Percentiles rank a stretch among this genome's conserved stretches.
phyloP scores from a whole-genome alignment of 2,888 invertebrate species.

The Amphipyra berbera region DNA sequence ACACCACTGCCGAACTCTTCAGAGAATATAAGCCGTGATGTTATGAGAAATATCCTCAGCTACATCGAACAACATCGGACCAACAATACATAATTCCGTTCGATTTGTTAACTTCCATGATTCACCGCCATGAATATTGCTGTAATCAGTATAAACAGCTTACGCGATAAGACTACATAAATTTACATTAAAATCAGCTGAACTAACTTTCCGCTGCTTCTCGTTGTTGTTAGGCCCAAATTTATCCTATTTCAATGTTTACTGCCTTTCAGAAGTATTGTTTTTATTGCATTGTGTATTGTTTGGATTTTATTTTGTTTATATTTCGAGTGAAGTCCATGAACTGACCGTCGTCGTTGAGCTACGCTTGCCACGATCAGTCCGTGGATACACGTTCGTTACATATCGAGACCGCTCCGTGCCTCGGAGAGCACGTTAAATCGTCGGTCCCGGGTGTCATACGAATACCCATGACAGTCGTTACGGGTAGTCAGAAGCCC shows the following conservation, averaged over 20 bases:
- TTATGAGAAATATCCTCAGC: neutral
- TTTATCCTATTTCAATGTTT: constrained; percentile 37
- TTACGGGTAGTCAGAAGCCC: no score
- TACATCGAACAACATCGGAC: neutral
- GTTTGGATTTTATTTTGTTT: neutral
- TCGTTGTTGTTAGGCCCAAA: constrained; percentile 33
- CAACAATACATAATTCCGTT: constrained; percentile 21
- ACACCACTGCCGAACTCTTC: no score
- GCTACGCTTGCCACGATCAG: no score
- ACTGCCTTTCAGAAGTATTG: constrained; percentile 18
- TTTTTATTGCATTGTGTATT: constrained; percentile 5
- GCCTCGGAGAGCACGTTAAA: no score
- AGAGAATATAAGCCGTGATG: no score
- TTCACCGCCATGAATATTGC: constrained; percentile 39
- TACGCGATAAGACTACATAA: constrained; percentile 51
- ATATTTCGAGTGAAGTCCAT: no score
- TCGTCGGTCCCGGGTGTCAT: no score
- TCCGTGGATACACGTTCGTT: no score
- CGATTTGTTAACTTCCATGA: constrained; percentile 28
- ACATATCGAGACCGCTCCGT: no score
- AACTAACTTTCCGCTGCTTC: constrained; percentile 41
- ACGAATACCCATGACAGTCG: no score
- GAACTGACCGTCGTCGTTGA: no score
- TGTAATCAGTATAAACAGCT: constrained; percentile 50
- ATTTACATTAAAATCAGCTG: constrained; percentile 51